phyloP scores from a whole-genome alignment of 2,113 vertebrate genomes.

The Motacilla alba region DNA sequence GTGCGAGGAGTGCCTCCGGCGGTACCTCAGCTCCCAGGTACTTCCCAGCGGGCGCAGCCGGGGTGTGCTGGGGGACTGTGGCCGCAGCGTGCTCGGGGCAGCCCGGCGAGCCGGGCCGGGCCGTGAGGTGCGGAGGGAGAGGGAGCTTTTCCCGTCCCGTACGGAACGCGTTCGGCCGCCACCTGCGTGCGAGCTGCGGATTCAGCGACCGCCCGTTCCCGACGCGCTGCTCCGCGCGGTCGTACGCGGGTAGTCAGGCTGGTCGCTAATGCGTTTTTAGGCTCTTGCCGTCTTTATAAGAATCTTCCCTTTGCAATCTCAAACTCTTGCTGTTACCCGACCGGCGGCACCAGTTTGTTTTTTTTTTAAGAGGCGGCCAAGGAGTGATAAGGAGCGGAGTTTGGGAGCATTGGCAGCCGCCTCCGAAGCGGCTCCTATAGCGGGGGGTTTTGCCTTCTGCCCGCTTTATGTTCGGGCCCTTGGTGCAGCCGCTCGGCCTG shows the following conservation, averaged over 20 bases:
- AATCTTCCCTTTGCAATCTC: background rate
- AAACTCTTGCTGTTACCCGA: background rate
- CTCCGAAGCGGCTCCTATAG: background rate
- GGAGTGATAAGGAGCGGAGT: background rate
- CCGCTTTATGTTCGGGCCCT: background rate
- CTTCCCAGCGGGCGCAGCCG: background rate
- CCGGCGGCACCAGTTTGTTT: background rate
- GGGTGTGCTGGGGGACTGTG: background rate
- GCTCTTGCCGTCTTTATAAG: background rate
- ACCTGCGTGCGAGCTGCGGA: background rate
- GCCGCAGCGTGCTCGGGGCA: accelerated
- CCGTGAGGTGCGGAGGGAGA: background rate
- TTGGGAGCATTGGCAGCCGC: background rate
- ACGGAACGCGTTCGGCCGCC: background rate
- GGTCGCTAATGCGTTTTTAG: background rate
- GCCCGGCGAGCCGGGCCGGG: background rate
- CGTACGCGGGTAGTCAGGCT: background rate
- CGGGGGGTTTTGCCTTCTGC: background rate
- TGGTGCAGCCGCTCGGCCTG: background rate
- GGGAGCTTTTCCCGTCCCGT: background rate
- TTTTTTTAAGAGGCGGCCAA: too few relatives aligned
- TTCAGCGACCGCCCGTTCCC: background rate
- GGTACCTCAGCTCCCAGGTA: constrained; percentile 94
- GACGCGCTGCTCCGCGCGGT: background rate
- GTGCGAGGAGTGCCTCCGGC: constrained; percentile 91